Evolutionary conservation across 2,113 vertebrate genomes (phyloP).

Genomic region (Melospiza georgiana): DNA sequence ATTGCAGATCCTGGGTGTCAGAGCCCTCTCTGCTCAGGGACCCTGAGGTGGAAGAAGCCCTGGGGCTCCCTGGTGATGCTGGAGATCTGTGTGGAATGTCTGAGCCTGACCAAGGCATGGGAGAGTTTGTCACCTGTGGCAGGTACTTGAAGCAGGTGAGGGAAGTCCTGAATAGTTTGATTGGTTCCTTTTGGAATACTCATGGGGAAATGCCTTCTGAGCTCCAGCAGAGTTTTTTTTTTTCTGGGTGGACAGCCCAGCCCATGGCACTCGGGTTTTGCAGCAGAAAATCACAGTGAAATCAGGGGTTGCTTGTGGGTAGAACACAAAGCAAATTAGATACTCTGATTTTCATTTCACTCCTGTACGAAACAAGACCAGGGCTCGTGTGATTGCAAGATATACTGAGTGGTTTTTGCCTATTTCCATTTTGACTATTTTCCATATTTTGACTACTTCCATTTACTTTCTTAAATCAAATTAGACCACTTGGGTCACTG

Average conservation of each 20-base stretch:
- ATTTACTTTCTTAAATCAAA: background rate
- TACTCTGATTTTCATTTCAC: background rate
- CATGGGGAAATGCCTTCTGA: background rate
- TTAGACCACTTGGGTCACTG: fast-evolving
- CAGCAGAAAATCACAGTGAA: background rate
- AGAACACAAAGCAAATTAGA: background rate
- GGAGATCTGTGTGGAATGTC: background rate
- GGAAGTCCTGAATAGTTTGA: background rate
- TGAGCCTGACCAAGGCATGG: background rate
- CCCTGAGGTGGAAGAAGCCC: background rate
- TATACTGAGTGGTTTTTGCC: background rate
- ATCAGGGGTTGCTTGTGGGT: background rate
- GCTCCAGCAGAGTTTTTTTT: background rate
- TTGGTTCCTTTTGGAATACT: background rate
- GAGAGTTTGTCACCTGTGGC: background rate
- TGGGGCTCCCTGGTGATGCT: background rate
- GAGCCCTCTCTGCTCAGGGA: fast-evolving
- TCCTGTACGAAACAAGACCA: background rate
- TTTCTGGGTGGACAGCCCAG: background rate
- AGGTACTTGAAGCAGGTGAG: background rate
- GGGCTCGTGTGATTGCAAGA: background rate
- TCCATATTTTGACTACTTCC: background rate
- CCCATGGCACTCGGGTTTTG: background rate
- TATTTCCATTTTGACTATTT: background rate
- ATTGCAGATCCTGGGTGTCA: background rate